phyloP scores from a whole-genome alignment of 2,888 invertebrate genomes.

The Ceriagrion tenellum region DNA sequence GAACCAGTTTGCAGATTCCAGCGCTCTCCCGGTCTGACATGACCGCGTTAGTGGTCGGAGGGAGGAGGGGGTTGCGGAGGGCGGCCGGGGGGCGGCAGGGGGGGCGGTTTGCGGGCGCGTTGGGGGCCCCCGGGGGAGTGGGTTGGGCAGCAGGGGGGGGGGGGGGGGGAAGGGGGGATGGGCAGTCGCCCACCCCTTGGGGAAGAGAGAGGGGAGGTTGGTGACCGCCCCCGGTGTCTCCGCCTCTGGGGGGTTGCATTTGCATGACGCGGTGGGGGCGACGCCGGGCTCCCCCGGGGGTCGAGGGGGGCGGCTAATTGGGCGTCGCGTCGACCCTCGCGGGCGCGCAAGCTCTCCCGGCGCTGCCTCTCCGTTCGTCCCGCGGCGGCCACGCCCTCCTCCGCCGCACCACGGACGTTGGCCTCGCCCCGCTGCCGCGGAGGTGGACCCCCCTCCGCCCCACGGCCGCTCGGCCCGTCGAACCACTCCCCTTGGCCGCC shows the following conservation, averaged over 20 bases:
- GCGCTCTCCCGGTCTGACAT: not conserved
- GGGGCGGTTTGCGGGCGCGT: not conserved
- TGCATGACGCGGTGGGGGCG: not conserved
- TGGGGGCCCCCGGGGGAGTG: not conserved
- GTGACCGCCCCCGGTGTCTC: not conserved
- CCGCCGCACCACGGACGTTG: slow-evolving; percentile 10
- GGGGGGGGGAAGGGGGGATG: not conserved
- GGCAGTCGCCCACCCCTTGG: not conserved
- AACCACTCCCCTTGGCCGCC: not conserved
- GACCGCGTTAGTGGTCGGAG: too few species aligned
- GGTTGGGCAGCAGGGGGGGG: not conserved
- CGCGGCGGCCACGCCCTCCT: not conserved
- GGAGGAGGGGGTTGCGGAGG: not conserved
- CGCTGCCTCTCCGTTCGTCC: not conserved
- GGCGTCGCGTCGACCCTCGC: not conserved
- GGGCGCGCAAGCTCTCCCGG: not conserved
- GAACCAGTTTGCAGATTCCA: slow-evolving; percentile 63
- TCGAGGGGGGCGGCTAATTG: not conserved
- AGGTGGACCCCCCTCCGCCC: not conserved
- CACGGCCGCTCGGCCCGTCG: not conserved
- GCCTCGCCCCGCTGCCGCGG: not conserved
- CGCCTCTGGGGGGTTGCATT: not conserved
- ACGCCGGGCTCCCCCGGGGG: not conserved
- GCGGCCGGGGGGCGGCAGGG: not conserved
- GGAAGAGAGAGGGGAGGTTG: too few species aligned